Evolutionary conservation across 2,113 vertebrate species (phyloP), one percentile per base, ranked within the genome.

Genomic region (Colaptes auratus): DNA sequence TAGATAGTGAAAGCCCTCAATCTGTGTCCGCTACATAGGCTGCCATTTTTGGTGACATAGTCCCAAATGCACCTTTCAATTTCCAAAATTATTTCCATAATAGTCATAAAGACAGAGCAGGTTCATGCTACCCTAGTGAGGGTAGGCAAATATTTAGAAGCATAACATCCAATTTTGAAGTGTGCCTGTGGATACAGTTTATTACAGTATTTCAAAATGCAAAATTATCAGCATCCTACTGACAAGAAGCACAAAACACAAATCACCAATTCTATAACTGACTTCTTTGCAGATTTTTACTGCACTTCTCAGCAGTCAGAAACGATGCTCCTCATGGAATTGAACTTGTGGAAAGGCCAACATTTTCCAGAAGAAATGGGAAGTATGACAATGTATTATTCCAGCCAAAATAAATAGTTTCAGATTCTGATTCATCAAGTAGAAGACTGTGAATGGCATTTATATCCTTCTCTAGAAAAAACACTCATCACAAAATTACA

Each of bases 371-470:
- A 90, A 80, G 50, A 20, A 92, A 90, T 35, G 77, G 5, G 11
- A 21, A 88, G 7, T 25, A 81, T 65, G 75, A 83, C 60, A 89
- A 77, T 35, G n/a, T 53, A 81, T 42, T 59, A 94, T 30, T 25
- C 39, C 52, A 10, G 61, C 85, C 88, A 97, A 91, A 95, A 95
- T 35, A 90, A 94, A 88, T 71, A 91, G 12, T 60, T 95, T 72
- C 61, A 53, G 59, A 82, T 55, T 92, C 48, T 82, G 36, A 82
- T 80, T 90, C 31, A 66, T 60, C 60, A 28, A 73, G 55, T 13
- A 65, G 10, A 73, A 70, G 13, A 42, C 67, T 59, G 79, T 35
- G 24, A 82, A 73, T 30, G 4, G 15, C 82, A 88, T 86, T 79
- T 91, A 91, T 77, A 88, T 60, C 20, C 19, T 85, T 77, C 64